phyloP scores from a whole-genome alignment of 2,888 invertebrate genomes.

The Hipparchia sbordonii region DNA sequence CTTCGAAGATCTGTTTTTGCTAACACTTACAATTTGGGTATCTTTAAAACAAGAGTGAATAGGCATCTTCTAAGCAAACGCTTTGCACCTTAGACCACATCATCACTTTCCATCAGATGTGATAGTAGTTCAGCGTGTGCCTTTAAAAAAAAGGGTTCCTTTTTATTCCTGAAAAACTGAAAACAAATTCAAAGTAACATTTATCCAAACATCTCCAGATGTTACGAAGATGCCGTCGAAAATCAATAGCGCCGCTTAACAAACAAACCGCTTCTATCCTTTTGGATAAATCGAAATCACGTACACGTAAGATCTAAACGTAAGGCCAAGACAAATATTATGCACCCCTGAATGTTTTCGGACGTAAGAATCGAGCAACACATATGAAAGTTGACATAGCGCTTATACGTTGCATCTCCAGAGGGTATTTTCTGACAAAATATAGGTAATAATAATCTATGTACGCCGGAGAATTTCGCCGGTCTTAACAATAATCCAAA shows the following conservation, averaged over 20 bases:
- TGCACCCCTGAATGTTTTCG: constrained; percentile 45
- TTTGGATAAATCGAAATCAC: constrained; percentile 42
- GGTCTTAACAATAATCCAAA: too few species aligned
- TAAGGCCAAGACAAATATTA: constrained; percentile 46
- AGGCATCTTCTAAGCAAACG: too few species aligned
- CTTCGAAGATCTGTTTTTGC: too few species aligned
- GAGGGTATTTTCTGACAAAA: too few species aligned
- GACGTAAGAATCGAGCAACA: constrained; percentile 29
- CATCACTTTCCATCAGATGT: too few species aligned
- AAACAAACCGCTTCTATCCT: constrained; percentile 37
- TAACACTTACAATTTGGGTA: too few species aligned
- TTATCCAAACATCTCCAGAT: constrained; percentile 22
- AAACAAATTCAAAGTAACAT: neutral
- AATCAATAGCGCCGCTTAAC: constrained; percentile 36
- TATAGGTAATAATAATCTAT: too few species aligned
- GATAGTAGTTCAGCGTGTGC: too few species aligned
- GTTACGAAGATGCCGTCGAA: constrained; percentile 2
- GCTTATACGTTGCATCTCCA: neutral
- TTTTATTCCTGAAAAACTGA: neutral
- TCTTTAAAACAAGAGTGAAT: too few species aligned
- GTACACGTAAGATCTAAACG: constrained; percentile 39
- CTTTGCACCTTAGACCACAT: too few species aligned
- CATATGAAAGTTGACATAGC: neutral
- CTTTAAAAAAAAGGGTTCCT: too few species aligned
- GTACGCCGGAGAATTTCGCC: too few species aligned